These are phyloP conservation scores for Formicarius rufipectus DNA, from an alignment of 2,113 vertebrate genomes.

Conservation along the genomic window DNA sequence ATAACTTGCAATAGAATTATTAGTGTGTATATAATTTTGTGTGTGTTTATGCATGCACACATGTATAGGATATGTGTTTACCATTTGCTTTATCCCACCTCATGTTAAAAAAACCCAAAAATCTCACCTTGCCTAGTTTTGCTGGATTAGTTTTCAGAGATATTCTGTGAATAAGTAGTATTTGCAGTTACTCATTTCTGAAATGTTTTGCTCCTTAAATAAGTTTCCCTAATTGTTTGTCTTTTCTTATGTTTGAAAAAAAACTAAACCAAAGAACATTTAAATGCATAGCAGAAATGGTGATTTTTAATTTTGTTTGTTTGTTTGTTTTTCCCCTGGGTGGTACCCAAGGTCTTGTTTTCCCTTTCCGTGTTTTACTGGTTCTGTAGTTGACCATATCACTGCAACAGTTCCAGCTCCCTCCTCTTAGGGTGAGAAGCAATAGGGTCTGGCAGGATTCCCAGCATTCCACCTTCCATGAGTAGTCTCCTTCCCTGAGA, in stretches of 20 bases:
- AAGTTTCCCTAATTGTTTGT: not conserved
- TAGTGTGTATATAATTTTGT: not conserved
- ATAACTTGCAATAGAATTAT: not conserved
- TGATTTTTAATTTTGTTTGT: too few species aligned
- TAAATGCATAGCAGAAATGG: not conserved
- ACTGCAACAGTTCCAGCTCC: not conserved
- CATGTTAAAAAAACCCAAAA: not conserved
- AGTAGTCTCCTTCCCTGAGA: not conserved
- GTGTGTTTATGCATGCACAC: not conserved
- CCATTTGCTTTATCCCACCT: not conserved
- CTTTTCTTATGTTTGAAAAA: not conserved
- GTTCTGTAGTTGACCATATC: not conserved
- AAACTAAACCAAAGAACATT: not conserved
- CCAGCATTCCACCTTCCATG: accelerated
- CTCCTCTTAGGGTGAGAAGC: not conserved
- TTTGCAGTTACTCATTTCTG: not conserved
- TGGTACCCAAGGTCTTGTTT: not conserved
- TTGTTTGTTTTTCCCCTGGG: not conserved
- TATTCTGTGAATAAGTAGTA: not conserved
- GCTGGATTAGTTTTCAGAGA: not conserved
- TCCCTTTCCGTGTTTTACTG: not conserved
- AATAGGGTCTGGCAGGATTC: not conserved
- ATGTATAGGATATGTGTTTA: not conserved
- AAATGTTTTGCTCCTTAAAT: not conserved
- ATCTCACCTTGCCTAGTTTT: not conserved